Percentiles rank a stretch among this genome's conserved stretches.
phyloP scores from a whole-genome alignment of 2,797 vertebrate genomes.

The Triplophysa bombifrons region DNA sequence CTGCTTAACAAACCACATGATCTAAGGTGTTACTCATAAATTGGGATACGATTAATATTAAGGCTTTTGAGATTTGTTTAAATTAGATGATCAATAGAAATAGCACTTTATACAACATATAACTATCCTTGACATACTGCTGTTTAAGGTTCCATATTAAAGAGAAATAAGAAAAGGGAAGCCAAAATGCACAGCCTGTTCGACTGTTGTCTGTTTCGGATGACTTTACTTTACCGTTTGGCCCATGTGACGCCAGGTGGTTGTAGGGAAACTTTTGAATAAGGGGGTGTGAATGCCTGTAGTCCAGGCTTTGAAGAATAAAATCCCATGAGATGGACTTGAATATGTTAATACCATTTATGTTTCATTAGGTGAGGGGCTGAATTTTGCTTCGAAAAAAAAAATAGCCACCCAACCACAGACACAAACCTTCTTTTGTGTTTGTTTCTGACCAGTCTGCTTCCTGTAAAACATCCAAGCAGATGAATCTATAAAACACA shows the following conservation, averaged over 20 bases:
- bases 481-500: slow-evolving; percentile 47
- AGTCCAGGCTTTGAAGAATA: slow-evolving; percentile 72
- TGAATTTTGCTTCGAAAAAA: slow-evolving; percentile 73
- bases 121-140: slow-evolving; percentile 42
- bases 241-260: slow-evolving; percentile 60
- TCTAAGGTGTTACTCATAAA: neutral
- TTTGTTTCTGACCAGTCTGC: slow-evolving; percentile 47
- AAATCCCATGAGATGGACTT: slow-evolving; percentile 68
- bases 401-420: slow-evolving; percentile 53
- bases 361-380: slow-evolving; percentile 75
- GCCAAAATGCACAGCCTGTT: slow-evolving; percentile 49
- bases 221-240: slow-evolving; percentile 38
- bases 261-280: slow-evolving; percentile 67
- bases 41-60: neutral
- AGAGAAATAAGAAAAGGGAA: slow-evolving; percentile 55
- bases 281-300: slow-evolving; percentile 69
- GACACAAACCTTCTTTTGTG: slow-evolving; percentile 61
- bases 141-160: slow-evolving; percentile 32
- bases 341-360: slow-evolving; percentile 67
- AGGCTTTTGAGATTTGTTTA: neutral
- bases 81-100: neutral
- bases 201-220: slow-evolving; percentile 38
- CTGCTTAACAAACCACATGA: neutral
- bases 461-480: slow-evolving; percentile 57
- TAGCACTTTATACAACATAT: neutral